Evolutionary conservation across 2,113 vertebrate species (phyloP), one percentile per base, ranked within the genome.

Genomic region (Ceuthmochares aereus): DNA sequence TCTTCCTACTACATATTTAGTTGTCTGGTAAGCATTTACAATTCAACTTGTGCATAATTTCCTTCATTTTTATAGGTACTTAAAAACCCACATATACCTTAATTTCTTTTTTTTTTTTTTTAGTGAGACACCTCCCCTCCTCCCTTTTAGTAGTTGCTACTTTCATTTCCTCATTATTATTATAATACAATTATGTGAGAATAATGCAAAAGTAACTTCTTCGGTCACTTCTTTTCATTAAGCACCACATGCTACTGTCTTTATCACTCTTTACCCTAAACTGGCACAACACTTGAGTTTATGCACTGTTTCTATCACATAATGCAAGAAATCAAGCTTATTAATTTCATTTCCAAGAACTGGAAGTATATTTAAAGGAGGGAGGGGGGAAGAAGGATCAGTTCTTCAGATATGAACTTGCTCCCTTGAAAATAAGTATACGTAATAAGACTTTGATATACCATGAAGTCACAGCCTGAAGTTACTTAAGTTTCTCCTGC

Each of bases 11-110:
- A 40, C 62, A 69, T 59, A 94, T 89, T 90, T 84, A 49, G 87
- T 94, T 95, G 27, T 78, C 67, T 78, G 52, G 68, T 91, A 97
- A 85, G 32, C 68, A 82, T 91, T 87, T 87, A 74, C 43, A 91
- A 70, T 83, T 89, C 62, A 62, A 87, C 75, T 91, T 95, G 68
- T 86, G 96, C 95, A 62, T 81, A 2, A 79, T 92, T 96, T 93
- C 91, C 78, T 68, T 84, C 25, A 20, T 63, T 68, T 67, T 37
- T 68, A 56, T 43, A 52, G 20, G 19, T 14, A 63, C 0, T 42
- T 10, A 60, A 59, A 63, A 19, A 5, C 19, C 14, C 30, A 82
- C 12, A 34, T 40, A 25, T 5, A 32, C n/a, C n/a, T n/a, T n/a
- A n/a, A n/a, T n/a, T n/a, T n/a, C n/a, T 8, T 29, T 78, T 47